These are phyloP conservation scores for Platycercus adscitus DNA, from an alignment of 2,113 vertebrate genomes.

Conservation along the genomic window DNA sequence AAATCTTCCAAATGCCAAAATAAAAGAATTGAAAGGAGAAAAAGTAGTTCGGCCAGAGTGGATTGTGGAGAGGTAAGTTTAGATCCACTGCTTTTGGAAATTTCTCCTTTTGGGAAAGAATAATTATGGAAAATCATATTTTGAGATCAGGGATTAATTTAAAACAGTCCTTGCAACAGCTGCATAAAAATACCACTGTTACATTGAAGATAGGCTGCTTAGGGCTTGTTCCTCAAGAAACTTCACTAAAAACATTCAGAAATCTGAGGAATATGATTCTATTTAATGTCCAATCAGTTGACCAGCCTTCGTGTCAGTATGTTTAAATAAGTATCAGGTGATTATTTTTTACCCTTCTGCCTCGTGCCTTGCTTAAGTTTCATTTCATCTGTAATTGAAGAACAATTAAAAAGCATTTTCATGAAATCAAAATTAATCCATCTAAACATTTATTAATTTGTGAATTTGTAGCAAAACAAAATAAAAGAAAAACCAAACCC, in stretches of 20 bases:
- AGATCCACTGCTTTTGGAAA: background rate
- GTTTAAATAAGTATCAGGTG: background rate
- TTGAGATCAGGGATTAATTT: background rate
- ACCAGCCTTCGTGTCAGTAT: background rate
- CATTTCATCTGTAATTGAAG: background rate
- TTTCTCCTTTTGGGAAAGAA: background rate
- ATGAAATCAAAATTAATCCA: background rate
- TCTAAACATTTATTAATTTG: background rate
- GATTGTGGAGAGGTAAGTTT: slow-evolving; percentile 92
- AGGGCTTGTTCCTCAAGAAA: background rate
- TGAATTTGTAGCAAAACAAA: background rate
- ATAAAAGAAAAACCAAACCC: background rate
- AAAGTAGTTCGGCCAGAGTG: slow-evolving; percentile 95
- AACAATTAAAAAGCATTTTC: background rate
- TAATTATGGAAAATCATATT: background rate
- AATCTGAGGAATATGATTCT: background rate
- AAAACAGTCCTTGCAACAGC: background rate
- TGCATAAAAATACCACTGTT: background rate
- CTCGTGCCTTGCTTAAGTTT: background rate
- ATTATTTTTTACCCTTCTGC: background rate
- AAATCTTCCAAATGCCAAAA: slow-evolving; percentile 95
- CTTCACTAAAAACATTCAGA: background rate
- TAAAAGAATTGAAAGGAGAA: slow-evolving; percentile 91
- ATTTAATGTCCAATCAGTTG: background rate
- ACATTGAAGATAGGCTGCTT: background rate